phyloP scores from a whole-genome alignment of 2,113 vertebrate species.

The Sinocyclocheilus grahami region DNA sequence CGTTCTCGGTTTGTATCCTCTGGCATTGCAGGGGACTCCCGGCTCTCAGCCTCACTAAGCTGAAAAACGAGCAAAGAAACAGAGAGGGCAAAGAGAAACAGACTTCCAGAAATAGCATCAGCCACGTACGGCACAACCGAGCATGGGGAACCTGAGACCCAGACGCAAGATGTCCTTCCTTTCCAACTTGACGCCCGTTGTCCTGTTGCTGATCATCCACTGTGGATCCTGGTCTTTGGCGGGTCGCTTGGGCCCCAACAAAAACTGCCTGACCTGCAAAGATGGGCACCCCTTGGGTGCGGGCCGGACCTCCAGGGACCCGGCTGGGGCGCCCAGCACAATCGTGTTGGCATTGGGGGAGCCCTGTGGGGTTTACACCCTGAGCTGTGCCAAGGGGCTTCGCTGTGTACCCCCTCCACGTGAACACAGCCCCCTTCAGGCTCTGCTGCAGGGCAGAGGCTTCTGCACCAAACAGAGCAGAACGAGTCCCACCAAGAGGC shows the following conservation, averaged over 20 bases:
- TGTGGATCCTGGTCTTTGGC: slow-evolving; percentile 72
- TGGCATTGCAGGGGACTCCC: slow-evolving; percentile 72
- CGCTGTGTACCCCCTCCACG: slow-evolving; percentile 79
- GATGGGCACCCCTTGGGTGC: slow-evolving; percentile 64
- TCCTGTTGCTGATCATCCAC: slow-evolving; percentile 75
- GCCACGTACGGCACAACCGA: slow-evolving; percentile 67
- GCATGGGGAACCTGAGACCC: slow-evolving; percentile 70
- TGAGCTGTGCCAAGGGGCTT: slow-evolving; percentile 79
- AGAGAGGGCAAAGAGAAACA: slow-evolving; percentile 60
- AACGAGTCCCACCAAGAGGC: slow-evolving; percentile 72
- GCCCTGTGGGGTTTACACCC: slow-evolving; percentile 79
- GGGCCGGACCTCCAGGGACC: slow-evolving; percentile 73
- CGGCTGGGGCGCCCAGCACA: slow-evolving; percentile 68
- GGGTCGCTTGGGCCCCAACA: slow-evolving; percentile 71
- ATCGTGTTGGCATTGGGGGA: slow-evolving; percentile 74
- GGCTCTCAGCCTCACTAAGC: slow-evolving; percentile 55
- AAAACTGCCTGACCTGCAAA: slow-evolving; percentile 74
- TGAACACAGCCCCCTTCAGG: slow-evolving; percentile 80
- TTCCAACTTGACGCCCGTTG: slow-evolving; percentile 71
- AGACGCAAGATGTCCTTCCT: slow-evolving; percentile 74
- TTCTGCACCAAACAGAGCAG: slow-evolving; percentile 74
- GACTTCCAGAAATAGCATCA: slow-evolving; percentile 74
- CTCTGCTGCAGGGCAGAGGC: slow-evolving; percentile 80
- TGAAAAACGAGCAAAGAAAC: slow-evolving; percentile 66
- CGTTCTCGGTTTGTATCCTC: slow-evolving; percentile 77